Base-by-base conservation (phyloP, 2,888 invertebrate species). In the Apomyelois bistriatella region DNA sequence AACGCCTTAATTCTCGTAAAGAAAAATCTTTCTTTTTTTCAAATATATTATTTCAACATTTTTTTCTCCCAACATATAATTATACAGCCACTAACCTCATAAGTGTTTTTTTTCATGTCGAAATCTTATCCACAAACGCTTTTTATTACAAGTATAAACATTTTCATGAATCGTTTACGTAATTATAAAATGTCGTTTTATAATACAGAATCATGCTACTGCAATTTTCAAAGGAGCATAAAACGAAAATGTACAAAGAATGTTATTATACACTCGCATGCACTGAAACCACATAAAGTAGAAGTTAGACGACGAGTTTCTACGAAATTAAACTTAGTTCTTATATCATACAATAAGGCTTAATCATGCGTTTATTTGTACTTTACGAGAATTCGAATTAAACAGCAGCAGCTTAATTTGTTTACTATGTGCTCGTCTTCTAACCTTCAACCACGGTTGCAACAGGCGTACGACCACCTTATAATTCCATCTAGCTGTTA, bases 161-260 rank as follows among this genome's bases (percentile, higher is more conserved):
- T 46, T 46, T 41, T 57, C 53, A 30, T 43, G 46, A 16, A 46
- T 32, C 46, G 16, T 43, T 43, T 30, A 32, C 22, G 52, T 53
- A 54, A 58, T 55, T 63, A 64, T 71, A 70, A 70, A 72, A 64
- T 62, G 53, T 54, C 61, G 59, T 68, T 70, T 68, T 68, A 76
- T 66, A 68, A 64, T 66, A 66, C 60, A 52, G 59, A 64, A 64
- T 65, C 76, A 78, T 72, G 75, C 70, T 52, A 75, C 52, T 72
- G 73, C 68, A 74, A 65, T 65, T 72, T 70, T 68, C 61, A 64
- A 61, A 65, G 59, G 54, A 58, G 70, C 75, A 82, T 69, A 72
- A 68, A 64, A 76, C 70, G 72, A 68, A 64, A 76, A 61, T 62
- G 66, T 61, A 65, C 64, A 63, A 66, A 71, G 61, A 30, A 48